Evolutionary conservation across 2,888 invertebrate genomes (phyloP), one percentile per base, ranked within the genome.

Genomic region (Patella ulyssiponensis): DNA sequence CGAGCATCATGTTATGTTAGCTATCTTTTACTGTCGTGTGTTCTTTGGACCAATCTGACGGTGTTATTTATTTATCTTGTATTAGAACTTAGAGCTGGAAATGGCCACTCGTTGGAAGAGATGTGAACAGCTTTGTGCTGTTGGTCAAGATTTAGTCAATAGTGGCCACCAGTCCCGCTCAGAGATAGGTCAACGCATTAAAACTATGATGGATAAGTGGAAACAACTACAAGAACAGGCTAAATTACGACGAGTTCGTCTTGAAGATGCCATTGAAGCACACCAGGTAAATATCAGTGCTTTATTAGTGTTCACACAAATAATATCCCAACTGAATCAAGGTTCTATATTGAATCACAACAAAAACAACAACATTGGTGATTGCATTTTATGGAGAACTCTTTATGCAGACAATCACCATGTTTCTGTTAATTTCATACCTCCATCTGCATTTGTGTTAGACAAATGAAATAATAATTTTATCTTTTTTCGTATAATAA

Each of bases 211-310:
- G 90, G 94, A 95, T 82, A 96, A 97, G 89, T 98, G 98, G 98
- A 95, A 95, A 80, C 94, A 95, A n/a, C 93, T 99, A n/a, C 94
- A 96, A 53, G 95, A 96, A 81, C 92, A 98, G 23, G 95, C 96
- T 0, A 95, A 95, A 0, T 77, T 82, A 54, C 81, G 90, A 72
- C 85, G 88, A 58, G 88, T 87, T 1, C 95, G 96, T 88, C 92
- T 97, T 33, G 95, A 96, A 87, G 97, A 97, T 90, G 96, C 96
- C 0, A 95, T 95, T 4, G 98, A 98, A 89, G 97, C 98, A 0
- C 97, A 97, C 88, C 98, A 98, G 93, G 94, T 95, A 87, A 79
- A 74, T 71, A 27, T 64, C 4, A 74, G 44, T 7, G 71, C 52
- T 27, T n/a, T 78, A 14, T 70, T 3, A 33, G 69, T 69, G 4